Conservation (phyloP, 2,797 vertebrate species). For the Scomberomorus guttatus region DNA sequence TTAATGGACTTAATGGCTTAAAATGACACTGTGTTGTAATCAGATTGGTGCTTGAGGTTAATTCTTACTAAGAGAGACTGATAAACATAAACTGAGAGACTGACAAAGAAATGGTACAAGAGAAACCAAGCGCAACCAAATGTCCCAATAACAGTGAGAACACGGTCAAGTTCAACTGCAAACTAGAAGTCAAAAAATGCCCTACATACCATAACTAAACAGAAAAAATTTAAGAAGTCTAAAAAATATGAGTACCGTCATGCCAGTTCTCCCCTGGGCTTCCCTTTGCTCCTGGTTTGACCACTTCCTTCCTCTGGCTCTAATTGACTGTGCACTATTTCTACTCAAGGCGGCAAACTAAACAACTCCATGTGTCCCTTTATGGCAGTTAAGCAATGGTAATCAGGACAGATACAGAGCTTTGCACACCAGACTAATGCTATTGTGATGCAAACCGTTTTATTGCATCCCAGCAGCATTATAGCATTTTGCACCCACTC, state of each 20-base stretch:
- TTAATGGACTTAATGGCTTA: neutral
- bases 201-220: neutral
- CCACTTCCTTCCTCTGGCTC: slow-evolving; percentile 70
- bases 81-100: neutral
- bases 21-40: too few species aligned
- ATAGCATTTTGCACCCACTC: slow-evolving; percentile 32
- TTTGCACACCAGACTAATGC: slow-evolving; percentile 19
- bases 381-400: slow-evolving; percentile 35
- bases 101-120: neutral
- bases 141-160: neutral
- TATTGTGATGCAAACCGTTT: slow-evolving; percentile 42
- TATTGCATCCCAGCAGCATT: slow-evolving; percentile 36
- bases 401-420: slow-evolving; percentile 47
- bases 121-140: neutral
- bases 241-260: slow-evolving; percentile 14
- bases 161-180: slow-evolving; percentile 5
- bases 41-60: too few species aligned
- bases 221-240: neutral
- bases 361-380: slow-evolving; percentile 53
- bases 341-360: slow-evolving; percentile 26
- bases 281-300: slow-evolving; percentile 29
- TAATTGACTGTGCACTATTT: slow-evolving; percentile 47
- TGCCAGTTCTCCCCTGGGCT: slow-evolving; percentile 30
- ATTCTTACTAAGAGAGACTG: neutral
- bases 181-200: neutral